These are phyloP conservation scores for Labia minor DNA, from an alignment of 2,888 invertebrate genomes.

Conservation along the genomic window DNA sequence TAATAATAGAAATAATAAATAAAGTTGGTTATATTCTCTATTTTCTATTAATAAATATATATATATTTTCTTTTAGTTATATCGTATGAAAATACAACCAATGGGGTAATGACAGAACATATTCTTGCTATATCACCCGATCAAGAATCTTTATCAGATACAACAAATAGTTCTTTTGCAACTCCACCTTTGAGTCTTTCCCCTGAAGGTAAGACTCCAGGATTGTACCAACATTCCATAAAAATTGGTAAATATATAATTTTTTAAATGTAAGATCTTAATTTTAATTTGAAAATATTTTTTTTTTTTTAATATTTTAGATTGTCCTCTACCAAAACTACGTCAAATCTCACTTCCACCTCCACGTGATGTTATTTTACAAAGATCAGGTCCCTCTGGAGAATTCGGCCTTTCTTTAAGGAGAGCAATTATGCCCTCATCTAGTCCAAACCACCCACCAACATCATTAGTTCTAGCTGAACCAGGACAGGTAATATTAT, in stretches of 20 bases:
- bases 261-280: background rate
- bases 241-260: background rate
- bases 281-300: background rate
- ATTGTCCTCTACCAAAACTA: background rate
- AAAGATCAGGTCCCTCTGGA: constrained; percentile 49
- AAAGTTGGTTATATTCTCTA: too few species aligned
- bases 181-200: constrained; percentile 78
- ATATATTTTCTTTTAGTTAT: constrained; percentile 43
- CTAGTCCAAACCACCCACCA: constrained; percentile 34
- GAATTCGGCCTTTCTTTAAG: constrained; percentile 91
- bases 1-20: too few species aligned
- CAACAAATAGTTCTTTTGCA: constrained; percentile 74
- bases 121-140: constrained; percentile 42
- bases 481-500: constrained; percentile 57
- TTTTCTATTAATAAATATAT: too few species aligned
- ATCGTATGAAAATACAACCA: constrained; percentile 50
- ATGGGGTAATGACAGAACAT: constrained; percentile 40
- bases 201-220: constrained; percentile 75
- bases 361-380: background rate
- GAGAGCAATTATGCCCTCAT: constrained; percentile 63
- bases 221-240: constrained; percentile 39
- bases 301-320: background rate
- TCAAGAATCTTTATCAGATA: constrained; percentile 71
- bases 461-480: constrained; percentile 81
- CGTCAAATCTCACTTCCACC: background rate